Conservation (phyloP, 2,113 vertebrate species). For the Pseudolaguvia tuberculata region DNA sequence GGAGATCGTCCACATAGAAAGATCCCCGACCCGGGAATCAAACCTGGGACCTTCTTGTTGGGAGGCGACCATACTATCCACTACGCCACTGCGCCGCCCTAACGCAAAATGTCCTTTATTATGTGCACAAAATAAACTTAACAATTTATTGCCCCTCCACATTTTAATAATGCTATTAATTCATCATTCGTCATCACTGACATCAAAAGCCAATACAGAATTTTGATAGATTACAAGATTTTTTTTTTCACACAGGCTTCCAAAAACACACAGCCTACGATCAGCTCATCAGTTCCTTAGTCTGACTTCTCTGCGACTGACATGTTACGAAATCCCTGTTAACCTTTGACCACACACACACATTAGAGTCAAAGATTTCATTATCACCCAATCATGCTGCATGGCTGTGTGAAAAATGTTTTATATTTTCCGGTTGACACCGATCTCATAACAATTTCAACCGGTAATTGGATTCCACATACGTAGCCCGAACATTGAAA, state of each 20-base stretch:
- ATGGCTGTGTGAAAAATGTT: conserved; percentile 14
- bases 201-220: background rate
- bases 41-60: too few relatives aligned
- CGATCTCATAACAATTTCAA: conserved; percentile 20
- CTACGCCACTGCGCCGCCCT: too few relatives aligned
- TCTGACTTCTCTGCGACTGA: background rate
- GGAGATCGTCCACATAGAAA: too few relatives aligned
- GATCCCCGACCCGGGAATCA: too few relatives aligned
- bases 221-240: background rate
- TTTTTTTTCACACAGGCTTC: background rate
- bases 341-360: conserved; percentile 2
- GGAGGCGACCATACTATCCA: too few relatives aligned
- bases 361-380: conserved; percentile 28
- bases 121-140: too few relatives aligned
- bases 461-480: conserved; percentile 27
- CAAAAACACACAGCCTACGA: background rate
- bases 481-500: conserved; percentile 50
- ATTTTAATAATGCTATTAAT: background rate
- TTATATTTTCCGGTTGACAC: conserved; percentile 11
- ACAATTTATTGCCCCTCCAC: too few relatives aligned
- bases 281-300: background rate
- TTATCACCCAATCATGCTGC: conserved; percentile 15
- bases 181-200: background rate
- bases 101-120: too few relatives aligned
- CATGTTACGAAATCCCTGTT: conserved; percentile 5